Percentiles rank a stretch among this genome's conserved stretches.
Evolutionary conservation across 2,113 vertebrate species (phyloP).

Genomic region (Ochotona princeps): DNA sequence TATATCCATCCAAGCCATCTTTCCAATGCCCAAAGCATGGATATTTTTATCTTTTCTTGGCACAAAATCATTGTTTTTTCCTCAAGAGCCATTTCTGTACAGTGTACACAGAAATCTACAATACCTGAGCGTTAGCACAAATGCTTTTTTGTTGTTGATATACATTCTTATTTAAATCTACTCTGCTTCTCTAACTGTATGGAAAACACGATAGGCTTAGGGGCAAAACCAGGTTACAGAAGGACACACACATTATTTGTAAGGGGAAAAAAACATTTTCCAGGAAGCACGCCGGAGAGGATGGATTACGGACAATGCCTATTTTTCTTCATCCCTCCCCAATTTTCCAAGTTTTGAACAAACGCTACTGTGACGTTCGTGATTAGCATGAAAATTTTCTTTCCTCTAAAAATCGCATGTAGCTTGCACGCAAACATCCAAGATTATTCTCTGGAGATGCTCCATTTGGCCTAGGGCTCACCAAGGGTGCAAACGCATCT

Average conservation of each 20-base stretch:
- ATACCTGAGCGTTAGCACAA: slow-evolving; percentile 2
- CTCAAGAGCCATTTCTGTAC: slow-evolving; percentile 4
- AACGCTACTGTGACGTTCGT: background rate
- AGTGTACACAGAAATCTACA: slow-evolving; percentile 27
- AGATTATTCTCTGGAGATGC: slow-evolving; percentile 27
- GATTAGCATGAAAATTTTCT: background rate
- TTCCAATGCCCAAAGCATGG: background rate
- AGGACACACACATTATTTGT: background rate
- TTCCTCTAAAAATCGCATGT: background rate
- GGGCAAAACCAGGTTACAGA: background rate
- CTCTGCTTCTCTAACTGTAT: background rate
- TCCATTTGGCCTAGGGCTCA: slow-evolving; percentile 37
- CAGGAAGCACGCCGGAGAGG: background rate
- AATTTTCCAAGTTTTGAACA: slow-evolving; percentile 46
- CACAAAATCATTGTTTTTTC: background rate
- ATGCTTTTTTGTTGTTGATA: slow-evolving; percentile 33
- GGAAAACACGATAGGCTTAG: slow-evolving; percentile 32
- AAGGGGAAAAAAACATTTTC: background rate
- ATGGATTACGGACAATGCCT: background rate
- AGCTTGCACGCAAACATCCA: background rate
- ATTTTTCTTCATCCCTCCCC: background rate
- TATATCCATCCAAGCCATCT: background rate
- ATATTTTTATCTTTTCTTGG: slow-evolving; percentile 43
- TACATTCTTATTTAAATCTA: slow-evolving; percentile 14
- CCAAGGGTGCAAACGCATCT: background rate